phyloP scores from a whole-genome alignment of 2,888 invertebrate species.

The Philaethria dido region DNA sequence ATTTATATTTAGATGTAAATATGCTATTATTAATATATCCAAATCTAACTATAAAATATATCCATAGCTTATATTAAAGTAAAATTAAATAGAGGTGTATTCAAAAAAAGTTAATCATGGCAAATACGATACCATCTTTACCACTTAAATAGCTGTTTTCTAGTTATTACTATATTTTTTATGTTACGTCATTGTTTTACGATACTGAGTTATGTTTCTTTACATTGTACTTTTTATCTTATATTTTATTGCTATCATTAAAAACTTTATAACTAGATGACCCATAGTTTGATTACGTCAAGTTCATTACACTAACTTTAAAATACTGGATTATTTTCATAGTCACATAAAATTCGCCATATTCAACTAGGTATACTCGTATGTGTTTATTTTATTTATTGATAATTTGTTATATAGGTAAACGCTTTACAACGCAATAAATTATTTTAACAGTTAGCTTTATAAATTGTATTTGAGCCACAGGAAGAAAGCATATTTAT shows the following conservation, averaged over 20 bases:
- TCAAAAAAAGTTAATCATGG: no score
- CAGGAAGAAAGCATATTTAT: no score
- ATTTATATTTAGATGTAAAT: conserved; percentile 4
- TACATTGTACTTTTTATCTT: background rate
- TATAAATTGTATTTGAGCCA: background rate
- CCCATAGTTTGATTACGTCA: background rate
- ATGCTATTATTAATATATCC: conserved; percentile 2
- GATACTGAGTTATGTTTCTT: background rate
- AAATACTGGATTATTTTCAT: background rate
- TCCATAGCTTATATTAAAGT: background rate
- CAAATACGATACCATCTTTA: background rate
- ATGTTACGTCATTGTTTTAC: background rate
- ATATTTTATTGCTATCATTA: conserved; percentile 3
- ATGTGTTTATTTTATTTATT: background rate
- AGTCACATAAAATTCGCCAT: background rate
- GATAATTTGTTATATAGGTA: background rate
- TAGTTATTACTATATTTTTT: no score
- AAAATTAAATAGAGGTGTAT: no score
- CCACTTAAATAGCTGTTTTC: background rate
- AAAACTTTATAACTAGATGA: background rate
- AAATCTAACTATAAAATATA: no score
- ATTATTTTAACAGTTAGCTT: background rate
- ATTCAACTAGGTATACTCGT: background rate
- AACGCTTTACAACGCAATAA: background rate
- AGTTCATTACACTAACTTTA: background rate